Percentiles rank a stretch among this genome's conserved stretches.
phyloP scores from a whole-genome alignment of 2,797 vertebrate genomes.

The Smutsia temminckii region DNA sequence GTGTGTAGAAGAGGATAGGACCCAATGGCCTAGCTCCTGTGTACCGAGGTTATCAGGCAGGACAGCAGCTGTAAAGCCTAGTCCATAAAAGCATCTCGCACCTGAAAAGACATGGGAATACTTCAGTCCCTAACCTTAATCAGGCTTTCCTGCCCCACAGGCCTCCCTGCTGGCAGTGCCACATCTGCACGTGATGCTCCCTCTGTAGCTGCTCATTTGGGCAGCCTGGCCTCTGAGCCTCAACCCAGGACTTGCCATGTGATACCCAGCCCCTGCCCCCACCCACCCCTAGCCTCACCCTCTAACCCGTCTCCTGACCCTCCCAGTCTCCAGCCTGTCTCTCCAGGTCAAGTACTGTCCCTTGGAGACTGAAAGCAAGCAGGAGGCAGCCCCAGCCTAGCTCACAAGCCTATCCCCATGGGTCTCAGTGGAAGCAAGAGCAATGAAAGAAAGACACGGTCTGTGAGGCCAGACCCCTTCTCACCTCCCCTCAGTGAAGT shows the following conservation, averaged over 20 bases:
- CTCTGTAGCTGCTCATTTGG: not conserved
- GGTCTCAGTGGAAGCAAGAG: not conserved
- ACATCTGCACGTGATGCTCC: not conserved
- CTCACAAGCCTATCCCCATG: not conserved
- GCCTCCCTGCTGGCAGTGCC: not conserved
- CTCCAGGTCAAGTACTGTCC: not conserved
- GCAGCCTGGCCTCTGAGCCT: not conserved
- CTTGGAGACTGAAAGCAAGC: slow-evolving; percentile 18
- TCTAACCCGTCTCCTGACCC: not conserved
- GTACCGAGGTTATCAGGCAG: not conserved
- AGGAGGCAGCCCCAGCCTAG: not conserved
- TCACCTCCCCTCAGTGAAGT: not conserved
- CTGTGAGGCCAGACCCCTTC: not conserved
- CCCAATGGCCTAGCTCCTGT: not conserved
- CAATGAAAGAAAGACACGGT: not conserved
- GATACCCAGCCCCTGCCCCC: not conserved
- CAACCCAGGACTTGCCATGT: not conserved
- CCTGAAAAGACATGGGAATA: slow-evolving; percentile 20
- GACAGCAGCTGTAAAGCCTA: not conserved
- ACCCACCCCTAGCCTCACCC: not conserved
- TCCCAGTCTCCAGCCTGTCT: not conserved
- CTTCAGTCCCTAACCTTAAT: not conserved
- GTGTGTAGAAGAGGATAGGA: not conserved
- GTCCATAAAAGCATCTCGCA: not conserved
- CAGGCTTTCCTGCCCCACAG: not conserved